A percentile compares a stretch with the other conserved stretches of the same genome.
phyloP scores from a whole-genome alignment of 1,140 invertebrate species.

The Trigoniulus corallinus region DNA sequence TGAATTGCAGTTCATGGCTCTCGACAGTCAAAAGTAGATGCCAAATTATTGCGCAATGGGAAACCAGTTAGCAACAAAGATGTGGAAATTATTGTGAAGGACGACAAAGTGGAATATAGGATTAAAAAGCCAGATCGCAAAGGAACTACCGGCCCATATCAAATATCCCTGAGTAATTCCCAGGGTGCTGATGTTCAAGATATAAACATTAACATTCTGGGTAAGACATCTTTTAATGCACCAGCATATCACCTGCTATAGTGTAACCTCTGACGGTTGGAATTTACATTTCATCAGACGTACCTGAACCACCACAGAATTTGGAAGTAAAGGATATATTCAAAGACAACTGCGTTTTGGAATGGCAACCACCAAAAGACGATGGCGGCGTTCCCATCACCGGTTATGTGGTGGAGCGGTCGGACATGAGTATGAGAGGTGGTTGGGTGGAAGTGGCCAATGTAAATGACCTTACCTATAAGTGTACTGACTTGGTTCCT shows the following conservation, averaged over 20 bases:
- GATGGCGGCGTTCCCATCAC: conserved; percentile 79
- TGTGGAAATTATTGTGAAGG: conserved; percentile 69
- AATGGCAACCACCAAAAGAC: conserved; percentile 81
- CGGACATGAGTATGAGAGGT: conserved; percentile 71
- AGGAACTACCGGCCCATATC: conserved; percentile 55
- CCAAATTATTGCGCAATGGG: conserved; percentile 74
- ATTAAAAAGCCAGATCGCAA: conserved; percentile 73
- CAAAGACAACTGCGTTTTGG: conserved; percentile 74
- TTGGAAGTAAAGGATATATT: conserved; percentile 83
- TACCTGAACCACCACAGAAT: conserved; percentile 66
- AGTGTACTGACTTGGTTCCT: conserved; percentile 68
- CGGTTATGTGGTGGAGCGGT: conserved; percentile 87
- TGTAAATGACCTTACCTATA: conserved; percentile 52
- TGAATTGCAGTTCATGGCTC: conserved; percentile 56
- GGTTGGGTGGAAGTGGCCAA: conserved; percentile 73
- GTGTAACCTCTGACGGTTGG: no score
- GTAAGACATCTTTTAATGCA: no score
- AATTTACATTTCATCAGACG: no score
- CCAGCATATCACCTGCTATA: no score
- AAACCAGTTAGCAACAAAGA: conserved; percentile 70
- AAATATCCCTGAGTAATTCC: conserved; percentile 67
- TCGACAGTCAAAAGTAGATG: conserved; percentile 64
- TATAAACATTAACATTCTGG: conserved; percentile 69
- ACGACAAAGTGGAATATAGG: conserved; percentile 75
- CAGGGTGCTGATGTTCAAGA: conserved; percentile 75